These are phyloP conservation scores for Distichodus sexfasciatus DNA, from an alignment of 2,797 vertebrate species.

Conservation along the genomic window DNA sequence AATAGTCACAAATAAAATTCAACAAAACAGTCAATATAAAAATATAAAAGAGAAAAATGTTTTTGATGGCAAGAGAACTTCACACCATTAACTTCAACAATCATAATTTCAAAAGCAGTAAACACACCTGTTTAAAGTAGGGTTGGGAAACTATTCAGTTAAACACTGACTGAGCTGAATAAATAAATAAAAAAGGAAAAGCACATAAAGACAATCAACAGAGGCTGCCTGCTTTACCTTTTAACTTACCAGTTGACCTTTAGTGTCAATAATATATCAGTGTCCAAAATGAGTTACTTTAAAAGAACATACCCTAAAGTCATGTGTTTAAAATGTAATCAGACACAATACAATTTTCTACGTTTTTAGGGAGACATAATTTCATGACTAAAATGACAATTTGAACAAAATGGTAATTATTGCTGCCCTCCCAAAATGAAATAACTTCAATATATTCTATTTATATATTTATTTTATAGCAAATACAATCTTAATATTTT, in stretches of 20 bases:
- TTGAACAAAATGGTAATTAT: slow-evolving; percentile 18
- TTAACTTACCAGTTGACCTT: no score
- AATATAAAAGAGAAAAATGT: slow-evolving; percentile 12
- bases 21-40: slow-evolving; percentile 33
- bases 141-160: not conserved
- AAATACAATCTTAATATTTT: not conserved
- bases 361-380: not conserved
- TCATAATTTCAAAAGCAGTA: not conserved
- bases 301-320: no score
- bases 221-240: no score
- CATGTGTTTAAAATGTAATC: not conserved
- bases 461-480: not conserved
- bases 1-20: slow-evolving; percentile 16
- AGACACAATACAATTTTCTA: not conserved
- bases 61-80: not conserved
- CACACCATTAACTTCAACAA: not conserved
- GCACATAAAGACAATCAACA: not conserved
- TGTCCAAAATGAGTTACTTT: no score
- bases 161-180: not conserved
- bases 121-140: no score
- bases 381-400: not conserved
- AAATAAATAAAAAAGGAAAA: not conserved
- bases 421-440: not conserved
- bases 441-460: no score
- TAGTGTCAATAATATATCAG: no score